phyloP scores from a whole-genome alignment of 2,113 vertebrate genomes.

The Dunckerocampus dactyliophorus region DNA sequence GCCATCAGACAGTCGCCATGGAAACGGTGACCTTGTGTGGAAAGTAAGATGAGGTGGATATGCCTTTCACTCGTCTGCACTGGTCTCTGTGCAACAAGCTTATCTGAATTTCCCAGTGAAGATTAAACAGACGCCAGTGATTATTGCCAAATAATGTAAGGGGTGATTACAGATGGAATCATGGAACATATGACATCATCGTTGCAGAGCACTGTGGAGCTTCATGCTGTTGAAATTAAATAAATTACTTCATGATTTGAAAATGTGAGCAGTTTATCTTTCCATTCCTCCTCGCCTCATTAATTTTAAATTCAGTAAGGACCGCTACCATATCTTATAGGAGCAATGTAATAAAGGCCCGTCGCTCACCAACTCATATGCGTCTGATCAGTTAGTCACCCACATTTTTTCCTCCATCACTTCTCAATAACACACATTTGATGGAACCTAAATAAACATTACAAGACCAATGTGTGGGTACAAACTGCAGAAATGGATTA shows the following conservation, averaged over 20 bases:
- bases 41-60: conserved; percentile 57
- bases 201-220: neutral
- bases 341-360: conserved; percentile 10
- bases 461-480: conserved; percentile 6
- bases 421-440: conserved; percentile 1
- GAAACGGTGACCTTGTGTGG: conserved; percentile 71
- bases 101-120: conserved; percentile 41
- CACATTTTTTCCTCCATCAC: neutral
- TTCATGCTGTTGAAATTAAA: conserved; percentile 6
- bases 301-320: conserved; percentile 16
- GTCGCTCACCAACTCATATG: neutral
- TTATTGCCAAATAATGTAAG: conserved; percentile 12
- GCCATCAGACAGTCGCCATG: conserved; percentile 65
- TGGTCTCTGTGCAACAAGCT: conserved; percentile 50
- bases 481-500: conserved; percentile 5
- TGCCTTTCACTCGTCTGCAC: conserved; percentile 36
- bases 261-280: conserved; percentile 1
- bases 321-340: conserved; percentile 5
- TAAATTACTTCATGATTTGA: conserved; percentile 13
- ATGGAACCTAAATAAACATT: conserved; percentile 2
- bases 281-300: conserved; percentile 13
- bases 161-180: conserved; percentile 6
- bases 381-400: neutral
- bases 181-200: conserved; percentile 6
- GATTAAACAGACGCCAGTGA: conserved; percentile 22